Evolutionary conservation across 2,113 vertebrate species (phyloP).

Genomic region (Catharus minimus): DNA sequence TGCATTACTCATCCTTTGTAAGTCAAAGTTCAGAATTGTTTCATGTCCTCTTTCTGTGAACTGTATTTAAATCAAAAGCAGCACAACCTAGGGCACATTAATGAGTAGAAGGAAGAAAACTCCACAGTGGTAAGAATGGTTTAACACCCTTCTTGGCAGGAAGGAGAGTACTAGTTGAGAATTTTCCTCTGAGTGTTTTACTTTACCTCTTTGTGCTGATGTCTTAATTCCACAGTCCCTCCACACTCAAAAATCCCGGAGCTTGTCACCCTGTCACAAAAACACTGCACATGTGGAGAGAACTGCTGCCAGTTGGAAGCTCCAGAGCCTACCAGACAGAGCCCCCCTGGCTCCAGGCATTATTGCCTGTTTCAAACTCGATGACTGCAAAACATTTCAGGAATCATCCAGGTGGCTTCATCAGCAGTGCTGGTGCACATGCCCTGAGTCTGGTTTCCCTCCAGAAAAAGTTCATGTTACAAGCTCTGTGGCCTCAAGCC

Average conservation of each 20-base stretch:
- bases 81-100: not conserved
- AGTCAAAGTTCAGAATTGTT: not conserved
- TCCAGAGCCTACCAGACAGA: rapidly evolving
- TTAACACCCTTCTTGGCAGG: not conserved
- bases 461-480: not conserved
- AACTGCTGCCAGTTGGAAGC: not conserved
- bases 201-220: not conserved
- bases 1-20: not conserved
- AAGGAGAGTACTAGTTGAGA: not conserved
- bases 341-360: not conserved
- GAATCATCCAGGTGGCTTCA: not conserved
- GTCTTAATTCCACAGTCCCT: not conserved
- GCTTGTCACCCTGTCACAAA: not conserved
- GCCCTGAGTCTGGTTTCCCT: not conserved
- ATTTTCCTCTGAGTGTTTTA: not conserved
- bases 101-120: not conserved
- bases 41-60: not conserved
- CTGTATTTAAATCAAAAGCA: not conserved
- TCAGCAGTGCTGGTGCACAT: not conserved
- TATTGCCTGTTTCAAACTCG: rapidly evolving
- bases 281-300: not conserved
- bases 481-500: not conserved
- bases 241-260: not conserved
- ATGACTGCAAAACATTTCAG: not conserved
- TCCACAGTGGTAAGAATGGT: not conserved